Evolutionary conservation across 2,888 invertebrate species (phyloP).

Genomic region (Barypeithes pellucidus): DNA sequence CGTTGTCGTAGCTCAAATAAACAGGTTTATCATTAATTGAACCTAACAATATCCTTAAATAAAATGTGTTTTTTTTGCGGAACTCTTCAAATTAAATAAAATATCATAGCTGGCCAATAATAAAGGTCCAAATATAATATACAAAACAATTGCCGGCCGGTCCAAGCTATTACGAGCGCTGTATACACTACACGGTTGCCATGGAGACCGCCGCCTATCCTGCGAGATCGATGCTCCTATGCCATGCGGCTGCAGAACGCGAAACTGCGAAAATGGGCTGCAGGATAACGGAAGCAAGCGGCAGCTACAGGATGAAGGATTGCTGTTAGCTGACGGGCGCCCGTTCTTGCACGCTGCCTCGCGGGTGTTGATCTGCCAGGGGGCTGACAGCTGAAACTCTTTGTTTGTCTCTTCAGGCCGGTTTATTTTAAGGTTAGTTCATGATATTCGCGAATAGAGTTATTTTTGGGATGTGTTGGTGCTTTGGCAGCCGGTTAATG

Average conservation of each 20-base stretch:
- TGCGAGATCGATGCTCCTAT: slow-evolving; percentile 41
- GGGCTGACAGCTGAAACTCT: slow-evolving; percentile 19
- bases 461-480: slow-evolving; percentile 5
- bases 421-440: slow-evolving; percentile 9
- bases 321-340: slow-evolving; percentile 5
- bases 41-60: background rate
- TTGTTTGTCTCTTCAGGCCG: slow-evolving; percentile 11
- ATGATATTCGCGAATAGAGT: background rate
- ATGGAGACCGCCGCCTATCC: slow-evolving; percentile 38
- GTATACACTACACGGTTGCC: slow-evolving; percentile 26
- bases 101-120: background rate
- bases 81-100: background rate
- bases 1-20: background rate
- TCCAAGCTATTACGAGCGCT: slow-evolving; percentile 16
- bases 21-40: background rate
- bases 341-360: slow-evolving; percentile 17
- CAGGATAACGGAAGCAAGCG: slow-evolving; percentile 41
- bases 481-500: background rate
- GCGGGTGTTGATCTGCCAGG: slow-evolving; percentile 7
- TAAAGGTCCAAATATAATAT: slow-evolving; percentile 1
- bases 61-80: background rate
- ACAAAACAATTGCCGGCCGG: slow-evolving; percentile 29
- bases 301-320: slow-evolving; percentile 30
- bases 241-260: slow-evolving; percentile 29
- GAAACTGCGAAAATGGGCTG: background rate